Percentiles rank a stretch among this genome's conserved stretches.
Evolutionary conservation across 2,888 invertebrate genomes (phyloP).

Genomic region (Gryllus longicercus): DNA sequence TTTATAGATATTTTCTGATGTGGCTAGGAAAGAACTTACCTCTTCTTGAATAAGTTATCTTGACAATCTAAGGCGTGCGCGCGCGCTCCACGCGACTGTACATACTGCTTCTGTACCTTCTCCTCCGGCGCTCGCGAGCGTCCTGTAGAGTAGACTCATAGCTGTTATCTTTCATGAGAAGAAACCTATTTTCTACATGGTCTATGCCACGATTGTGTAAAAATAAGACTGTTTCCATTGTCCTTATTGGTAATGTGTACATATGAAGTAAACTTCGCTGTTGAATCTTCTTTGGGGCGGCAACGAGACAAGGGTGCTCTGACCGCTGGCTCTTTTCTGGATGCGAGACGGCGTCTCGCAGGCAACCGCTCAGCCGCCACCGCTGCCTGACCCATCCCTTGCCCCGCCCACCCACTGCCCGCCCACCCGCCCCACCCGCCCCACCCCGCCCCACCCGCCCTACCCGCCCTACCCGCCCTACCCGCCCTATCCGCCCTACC

Average conservation of each 20-base stretch:
- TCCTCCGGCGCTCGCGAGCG: background rate
- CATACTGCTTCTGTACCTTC: conserved; percentile 17
- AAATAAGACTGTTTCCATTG: conserved; percentile 17
- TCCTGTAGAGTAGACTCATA: conserved; percentile 11
- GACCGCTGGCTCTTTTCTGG: background rate
- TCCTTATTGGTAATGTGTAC: conserved; percentile 17
- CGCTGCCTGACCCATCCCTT: background rate
- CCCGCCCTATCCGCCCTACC: too few species aligned
- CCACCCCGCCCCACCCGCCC: too few species aligned
- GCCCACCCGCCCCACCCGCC: background rate
- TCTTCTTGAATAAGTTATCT: conserved; percentile 8
- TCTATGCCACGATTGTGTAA: conserved; percentile 17
- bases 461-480: too few species aligned
- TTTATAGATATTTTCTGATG: conserved; percentile 8
- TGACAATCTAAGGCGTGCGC: conserved; percentile 3
- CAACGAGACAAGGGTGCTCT: conserved; percentile 8
- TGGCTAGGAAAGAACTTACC: conserved; percentile 8
- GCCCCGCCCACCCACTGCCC: background rate
- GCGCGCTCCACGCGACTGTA: conserved; percentile 7
- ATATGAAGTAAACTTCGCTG: conserved; percentile 17
- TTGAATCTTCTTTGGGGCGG: conserved; percentile 11
- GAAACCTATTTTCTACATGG: conserved; percentile 17
- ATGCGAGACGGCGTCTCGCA: background rate
- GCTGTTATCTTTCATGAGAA: conserved; percentile 10
- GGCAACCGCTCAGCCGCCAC: background rate